Evolutionary conservation across 2,113 vertebrate species (phyloP).

Genomic region (Gymnocephalus cernua): DNA sequence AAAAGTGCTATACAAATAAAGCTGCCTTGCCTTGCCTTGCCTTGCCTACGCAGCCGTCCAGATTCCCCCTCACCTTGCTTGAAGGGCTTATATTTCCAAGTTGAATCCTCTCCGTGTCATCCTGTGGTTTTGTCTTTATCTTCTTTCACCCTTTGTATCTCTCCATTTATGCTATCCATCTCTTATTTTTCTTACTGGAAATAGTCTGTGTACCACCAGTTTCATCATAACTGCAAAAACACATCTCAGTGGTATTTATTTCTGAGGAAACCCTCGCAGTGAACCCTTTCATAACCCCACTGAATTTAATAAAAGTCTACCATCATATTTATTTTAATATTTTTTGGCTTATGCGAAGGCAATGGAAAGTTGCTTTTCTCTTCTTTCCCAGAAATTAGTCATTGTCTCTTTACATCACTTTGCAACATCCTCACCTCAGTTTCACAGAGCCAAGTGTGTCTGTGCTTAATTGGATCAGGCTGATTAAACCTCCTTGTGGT

Average conservation of each 20-base stretch:
- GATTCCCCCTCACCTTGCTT: slow-evolving; percentile 1
- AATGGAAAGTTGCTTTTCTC: background rate
- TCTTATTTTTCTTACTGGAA: slow-evolving; percentile 2
- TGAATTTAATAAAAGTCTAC: background rate
- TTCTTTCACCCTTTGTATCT: slow-evolving; percentile 1
- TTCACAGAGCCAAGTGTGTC: background rate
- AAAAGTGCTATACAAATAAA: too few relatives aligned
- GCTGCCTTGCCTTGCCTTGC: too few relatives aligned
- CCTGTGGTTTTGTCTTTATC: slow-evolving; percentile 1
- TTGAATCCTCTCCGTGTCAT: slow-evolving; percentile 18
- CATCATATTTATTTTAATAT: background rate
- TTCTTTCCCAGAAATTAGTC: slow-evolving; percentile 1
- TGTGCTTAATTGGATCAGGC: slow-evolving; percentile 29
- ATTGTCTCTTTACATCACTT: background rate
- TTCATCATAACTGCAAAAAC: background rate
- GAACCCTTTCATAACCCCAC: slow-evolving; percentile 14
- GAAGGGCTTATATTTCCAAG: slow-evolving; percentile 32
- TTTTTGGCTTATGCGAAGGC: background rate
- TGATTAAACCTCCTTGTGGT: slow-evolving; percentile 18
- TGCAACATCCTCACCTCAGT: slow-evolving; percentile 6
- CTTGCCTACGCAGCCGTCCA: background rate
- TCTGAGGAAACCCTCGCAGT: background rate
- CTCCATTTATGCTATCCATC: background rate
- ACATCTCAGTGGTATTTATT: slow-evolving; percentile 1
- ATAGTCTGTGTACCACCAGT: background rate